Base-by-base conservation (phyloP, 2,113 vertebrate genomes). In the Neolamprologus tretocephalus region DNA sequence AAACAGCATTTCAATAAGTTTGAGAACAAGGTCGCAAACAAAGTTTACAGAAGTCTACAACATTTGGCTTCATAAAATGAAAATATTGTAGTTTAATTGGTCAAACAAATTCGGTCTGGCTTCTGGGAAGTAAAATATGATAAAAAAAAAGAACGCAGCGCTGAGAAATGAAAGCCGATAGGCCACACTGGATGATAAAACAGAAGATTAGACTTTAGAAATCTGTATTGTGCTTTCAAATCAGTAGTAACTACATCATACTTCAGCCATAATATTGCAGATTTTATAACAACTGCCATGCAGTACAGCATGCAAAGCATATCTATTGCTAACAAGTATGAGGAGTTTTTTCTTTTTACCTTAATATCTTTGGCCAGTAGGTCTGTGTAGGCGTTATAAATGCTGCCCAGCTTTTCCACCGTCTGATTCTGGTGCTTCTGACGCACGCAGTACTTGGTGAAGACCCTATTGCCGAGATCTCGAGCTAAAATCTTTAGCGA, bases 341-440 rank as follows among this genome's bases (percentile, higher is more conserved):
- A 19, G 26, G 71, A 31, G 31, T 75, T 42, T 5, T 49, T 45
- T 87, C 31, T 53, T n/a, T 45, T 26, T 89, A 99, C 99, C 97
- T 97, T 79, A 1, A 93, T 89, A 78, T 99, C 97, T 17, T 96
- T 97, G 9, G 98, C 97, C 86, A 99, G 95, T 33, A 99, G 94
- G 6, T 94, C 94, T 9, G 94, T 87, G 66, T 99, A 99, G 1
- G 28, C 31, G 1, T 47, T 33, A 54, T 99, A 99, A 86, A 97
- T 80, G 68, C 33, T 47, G 83, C 63, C 68, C 33, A 99, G 84
- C 53, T 96, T 97, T 49, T 96, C 93, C 91, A 97, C 88, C 4
- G 96, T 94, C 5, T 91, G 16, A 57, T 91, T 96, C 37, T 19
- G 83, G 53, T 80, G 37, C 92, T 97, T 98, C 92, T 95, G 96